Conservation (phyloP, 2,113 vertebrate species). For the Aspidoscelis tigris region DNA sequence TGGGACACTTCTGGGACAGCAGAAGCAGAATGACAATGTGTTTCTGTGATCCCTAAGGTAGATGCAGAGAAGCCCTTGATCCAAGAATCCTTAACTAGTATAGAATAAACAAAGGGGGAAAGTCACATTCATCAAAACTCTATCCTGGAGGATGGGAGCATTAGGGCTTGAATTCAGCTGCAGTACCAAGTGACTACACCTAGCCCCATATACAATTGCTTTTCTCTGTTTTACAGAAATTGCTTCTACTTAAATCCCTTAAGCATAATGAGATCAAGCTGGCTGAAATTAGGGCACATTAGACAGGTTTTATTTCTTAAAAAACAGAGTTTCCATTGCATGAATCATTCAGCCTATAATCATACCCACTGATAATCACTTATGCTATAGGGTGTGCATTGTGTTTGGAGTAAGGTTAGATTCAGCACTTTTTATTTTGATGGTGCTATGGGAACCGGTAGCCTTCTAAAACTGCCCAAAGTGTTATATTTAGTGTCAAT, state of each 20-base stretch:
- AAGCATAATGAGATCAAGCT: background rate
- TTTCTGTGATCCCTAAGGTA: no score
- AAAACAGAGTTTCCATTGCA: background rate
- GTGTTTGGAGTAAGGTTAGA: no score
- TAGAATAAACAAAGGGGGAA: no score
- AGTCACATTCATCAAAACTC: no score
- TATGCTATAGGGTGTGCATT: background rate
- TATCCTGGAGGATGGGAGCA: no score
- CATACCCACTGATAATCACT: background rate
- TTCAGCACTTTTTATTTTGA: background rate
- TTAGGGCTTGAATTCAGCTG: no score
- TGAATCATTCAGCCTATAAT: background rate
- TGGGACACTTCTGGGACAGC: no score
- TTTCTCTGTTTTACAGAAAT: background rate
- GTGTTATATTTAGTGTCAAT: background rate
- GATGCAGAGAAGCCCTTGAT: no score
- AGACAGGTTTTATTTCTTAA: background rate
- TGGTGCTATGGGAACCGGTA: background rate
- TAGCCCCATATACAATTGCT: background rate
- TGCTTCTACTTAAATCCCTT: background rate
- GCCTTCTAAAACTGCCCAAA: background rate
- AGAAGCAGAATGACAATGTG: no score
- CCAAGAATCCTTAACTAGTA: no score
- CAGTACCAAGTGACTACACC: no score
- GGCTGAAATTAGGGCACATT: background rate